Base-by-base conservation (phyloP, 2,888 invertebrate genomes). In the Sarcophaga caerulescens region DNA sequence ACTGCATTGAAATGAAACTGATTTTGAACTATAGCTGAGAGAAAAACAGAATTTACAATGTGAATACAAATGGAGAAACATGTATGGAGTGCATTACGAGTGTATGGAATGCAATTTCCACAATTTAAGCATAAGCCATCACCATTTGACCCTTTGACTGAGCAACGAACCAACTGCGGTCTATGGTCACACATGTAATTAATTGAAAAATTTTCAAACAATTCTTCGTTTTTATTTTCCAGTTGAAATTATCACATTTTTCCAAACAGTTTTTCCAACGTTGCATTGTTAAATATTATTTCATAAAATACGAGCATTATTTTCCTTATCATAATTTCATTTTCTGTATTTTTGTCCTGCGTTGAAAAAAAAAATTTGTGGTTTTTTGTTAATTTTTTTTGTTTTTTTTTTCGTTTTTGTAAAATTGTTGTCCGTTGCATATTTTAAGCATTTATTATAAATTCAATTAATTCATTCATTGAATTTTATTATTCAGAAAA, bases 401-500 rank as follows among this genome's bases (percentile, higher is more conserved):
- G 12, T 19, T n/a, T 8, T 60, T 60, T 17, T 14, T 57, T 14
- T 17, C 1, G 1, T 57, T 57, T 17, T 19, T n/a, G 59, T 14
- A 45, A 21, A 52, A n/a, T 1, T n/a, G 47, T 76, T 63, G 35
- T 23, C 12, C 60, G 65, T 62, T 77, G 66, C 59, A 69, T 74
- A 70, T 85, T 73, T 76, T 66, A 70, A 77, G 52, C 84, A 84
- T 86, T 86, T 82, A 82, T 87, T 87, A 85, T 80, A 73, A 79
- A 77, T 85, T 85, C 79, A 82, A 82, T 85, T 84, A 87, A 85
- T 82, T 79, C 73, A 85, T 85, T 84, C 87, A 85, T 65, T 85
- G 77, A 81, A 87, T 85, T 85, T 85, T 87, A 87, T 82, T 80
- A 85, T 87, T 77, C 87, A 87, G 87, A 85, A 85, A 82, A 85